Conservation (phyloP, 92 coral and sea anemone species). For the Bergia sp. region DNA sequence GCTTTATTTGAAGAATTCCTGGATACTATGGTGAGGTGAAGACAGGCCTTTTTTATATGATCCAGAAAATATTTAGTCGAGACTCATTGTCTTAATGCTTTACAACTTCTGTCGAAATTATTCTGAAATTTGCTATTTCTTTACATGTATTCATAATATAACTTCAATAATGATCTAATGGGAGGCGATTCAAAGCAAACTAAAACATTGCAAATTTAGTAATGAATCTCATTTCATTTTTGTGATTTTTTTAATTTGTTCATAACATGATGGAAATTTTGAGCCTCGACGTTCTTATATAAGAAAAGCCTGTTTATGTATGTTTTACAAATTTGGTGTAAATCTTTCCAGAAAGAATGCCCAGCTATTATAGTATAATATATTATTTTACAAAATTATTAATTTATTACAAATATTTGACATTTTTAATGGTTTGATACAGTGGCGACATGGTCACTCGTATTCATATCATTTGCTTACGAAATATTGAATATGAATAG, state of each 20-base stretch:
- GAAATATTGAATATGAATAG: not conserved
- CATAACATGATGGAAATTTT: not conserved
- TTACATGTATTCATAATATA: no score
- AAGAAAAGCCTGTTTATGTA: not conserved
- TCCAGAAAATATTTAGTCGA: not conserved
- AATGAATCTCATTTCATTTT: no score
- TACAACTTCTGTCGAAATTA: not conserved
- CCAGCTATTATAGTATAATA: constrained; percentile 13
- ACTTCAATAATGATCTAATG: not conserved
- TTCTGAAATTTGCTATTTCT: no score
- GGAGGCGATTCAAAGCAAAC: not conserved
- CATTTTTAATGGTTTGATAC: not conserved
- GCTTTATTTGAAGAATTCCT: not conserved
- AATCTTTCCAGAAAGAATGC: not conserved
- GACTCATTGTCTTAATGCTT: not conserved
- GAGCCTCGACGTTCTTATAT: not conserved
- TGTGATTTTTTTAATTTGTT: not conserved
- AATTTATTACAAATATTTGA: constrained; percentile 15
- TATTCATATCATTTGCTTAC: not conserved
- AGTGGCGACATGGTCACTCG: not conserved
- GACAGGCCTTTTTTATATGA: not conserved
- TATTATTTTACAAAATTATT: constrained; percentile 21
- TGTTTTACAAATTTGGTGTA: constrained; percentile 3
- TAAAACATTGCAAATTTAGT: no score
- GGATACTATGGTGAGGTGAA: not conserved